Conservation (phyloP, 1,140 invertebrate genomes). For the Schlechtendalia chinensis region DNA sequence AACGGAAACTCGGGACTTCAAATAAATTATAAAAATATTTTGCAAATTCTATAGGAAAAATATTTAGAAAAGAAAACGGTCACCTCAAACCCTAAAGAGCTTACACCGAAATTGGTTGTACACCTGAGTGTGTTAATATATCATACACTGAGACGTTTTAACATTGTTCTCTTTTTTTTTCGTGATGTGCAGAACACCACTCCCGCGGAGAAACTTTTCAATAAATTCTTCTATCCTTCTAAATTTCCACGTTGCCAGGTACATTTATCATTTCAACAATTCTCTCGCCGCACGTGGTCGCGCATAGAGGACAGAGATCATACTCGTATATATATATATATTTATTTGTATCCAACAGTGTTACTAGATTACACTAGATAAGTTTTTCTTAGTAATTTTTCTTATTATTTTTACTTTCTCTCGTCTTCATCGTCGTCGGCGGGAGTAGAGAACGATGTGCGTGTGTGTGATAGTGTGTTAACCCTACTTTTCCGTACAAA, state of each 20-base stretch:
- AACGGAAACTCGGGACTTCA: too few species aligned
- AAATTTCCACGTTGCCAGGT: neutral
- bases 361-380: too few species aligned
- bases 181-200: neutral
- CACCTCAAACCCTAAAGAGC: neutral
- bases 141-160: neutral
- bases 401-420: too few species aligned
- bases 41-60: too few species aligned
- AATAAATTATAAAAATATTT: too few species aligned
- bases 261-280: conserved; percentile 41
- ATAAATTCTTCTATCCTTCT: conserved; percentile 4
- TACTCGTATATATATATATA: too few species aligned
- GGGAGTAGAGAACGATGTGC: too few species aligned
- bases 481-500: too few species aligned
- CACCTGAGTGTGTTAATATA: neutral
- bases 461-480: too few species aligned
- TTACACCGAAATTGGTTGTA: neutral
- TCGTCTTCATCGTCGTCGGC: too few species aligned
- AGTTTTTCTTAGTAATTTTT: too few species aligned
- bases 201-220: conserved; percentile 1
- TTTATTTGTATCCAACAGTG: too few species aligned
- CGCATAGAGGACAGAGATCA: neutral
- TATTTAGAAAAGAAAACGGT: neutral
- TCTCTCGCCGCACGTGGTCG: neutral
- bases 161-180: conserved; percentile 4